phyloP scores from a whole-genome alignment of 1,140 invertebrate species.

The Anagrus nilaparvatae region DNA sequence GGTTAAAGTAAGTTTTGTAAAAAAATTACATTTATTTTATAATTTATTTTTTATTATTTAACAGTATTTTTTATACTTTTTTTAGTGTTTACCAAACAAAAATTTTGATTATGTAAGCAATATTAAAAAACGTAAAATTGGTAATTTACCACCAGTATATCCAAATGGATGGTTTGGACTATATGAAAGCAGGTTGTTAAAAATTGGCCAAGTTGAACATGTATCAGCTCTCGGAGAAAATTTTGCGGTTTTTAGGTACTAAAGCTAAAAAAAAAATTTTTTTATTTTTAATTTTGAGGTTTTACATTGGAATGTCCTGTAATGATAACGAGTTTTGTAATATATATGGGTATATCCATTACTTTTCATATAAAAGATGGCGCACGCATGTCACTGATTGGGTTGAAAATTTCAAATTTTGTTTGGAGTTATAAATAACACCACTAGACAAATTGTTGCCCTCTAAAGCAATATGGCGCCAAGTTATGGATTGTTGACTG shows the following conservation, averaged over 20 bases:
- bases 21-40: neutral
- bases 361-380: too few species aligned
- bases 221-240: constrained; percentile 64
- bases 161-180: constrained; percentile 86
- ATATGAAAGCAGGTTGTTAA: constrained; percentile 57
- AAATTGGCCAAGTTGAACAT: constrained; percentile 48
- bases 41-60: neutral
- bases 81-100: neutral
- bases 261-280: neutral
- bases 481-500: too few species aligned
- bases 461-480: too few species aligned
- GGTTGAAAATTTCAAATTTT: too few species aligned
- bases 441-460: too few species aligned
- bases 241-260: constrained; percentile 62
- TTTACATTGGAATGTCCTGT: too few species aligned
- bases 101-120: constrained; percentile 12
- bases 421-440: too few species aligned
- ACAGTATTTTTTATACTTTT: neutral
- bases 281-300: neutral
- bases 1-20: constrained; percentile 32
- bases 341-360: too few species aligned
- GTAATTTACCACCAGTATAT: constrained; percentile 67
- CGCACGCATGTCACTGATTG: too few species aligned
- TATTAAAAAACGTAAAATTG: constrained; percentile 41
- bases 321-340: too few species aligned